Evolutionary conservation across 2,113 vertebrate genomes (phyloP).

Genomic region (Bucco capensis): DNA sequence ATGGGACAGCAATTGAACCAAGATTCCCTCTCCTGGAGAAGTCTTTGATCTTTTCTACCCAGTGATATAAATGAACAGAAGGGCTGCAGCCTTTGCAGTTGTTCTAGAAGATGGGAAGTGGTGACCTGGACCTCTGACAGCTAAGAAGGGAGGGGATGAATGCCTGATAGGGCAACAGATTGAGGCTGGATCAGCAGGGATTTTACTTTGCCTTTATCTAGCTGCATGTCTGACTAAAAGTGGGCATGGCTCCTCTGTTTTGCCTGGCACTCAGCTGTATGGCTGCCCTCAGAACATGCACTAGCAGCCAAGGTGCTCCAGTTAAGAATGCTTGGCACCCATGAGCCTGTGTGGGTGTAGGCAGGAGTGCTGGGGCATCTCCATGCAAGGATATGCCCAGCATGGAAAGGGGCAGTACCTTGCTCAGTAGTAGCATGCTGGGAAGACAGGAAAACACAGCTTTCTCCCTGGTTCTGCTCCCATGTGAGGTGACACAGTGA

Average conservation of each 20-base stretch:
- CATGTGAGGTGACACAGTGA: rapidly evolving
- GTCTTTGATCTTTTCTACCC: background rate
- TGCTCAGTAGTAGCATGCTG: background rate
- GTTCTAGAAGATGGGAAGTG: background rate
- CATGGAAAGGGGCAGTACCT: background rate
- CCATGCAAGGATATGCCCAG: background rate
- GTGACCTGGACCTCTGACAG: background rate
- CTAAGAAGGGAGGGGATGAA: background rate
- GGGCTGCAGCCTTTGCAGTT: background rate
- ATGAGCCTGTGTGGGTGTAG: background rate
- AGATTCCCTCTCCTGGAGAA: background rate
- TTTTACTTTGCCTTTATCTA: background rate
- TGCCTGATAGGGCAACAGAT: background rate
- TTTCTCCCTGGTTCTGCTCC: background rate
- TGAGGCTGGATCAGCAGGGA: background rate
- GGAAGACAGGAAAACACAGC: background rate
- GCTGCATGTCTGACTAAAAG: background rate
- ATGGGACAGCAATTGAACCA: background rate
- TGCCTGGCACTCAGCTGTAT: background rate
- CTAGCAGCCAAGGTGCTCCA: background rate
- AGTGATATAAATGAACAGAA: background rate
- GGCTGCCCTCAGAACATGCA: background rate
- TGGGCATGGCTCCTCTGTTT: background rate
- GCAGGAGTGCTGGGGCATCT: background rate
- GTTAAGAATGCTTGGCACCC: background rate